phyloP scores from a whole-genome alignment of 2,113 vertebrate genomes.

The Cavia porcellus region DNA sequence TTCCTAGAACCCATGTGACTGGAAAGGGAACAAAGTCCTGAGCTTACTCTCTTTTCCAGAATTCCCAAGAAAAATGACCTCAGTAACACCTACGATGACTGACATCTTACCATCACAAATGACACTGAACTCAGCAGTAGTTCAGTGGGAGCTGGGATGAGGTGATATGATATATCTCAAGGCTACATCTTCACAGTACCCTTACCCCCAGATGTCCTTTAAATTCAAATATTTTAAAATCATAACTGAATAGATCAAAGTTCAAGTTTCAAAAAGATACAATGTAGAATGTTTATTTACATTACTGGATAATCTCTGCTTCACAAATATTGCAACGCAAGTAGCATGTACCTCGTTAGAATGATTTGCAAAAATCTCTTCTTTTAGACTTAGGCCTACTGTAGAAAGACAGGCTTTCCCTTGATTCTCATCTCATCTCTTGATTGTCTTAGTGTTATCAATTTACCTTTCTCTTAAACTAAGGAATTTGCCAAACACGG shows the following conservation, averaged over 20 bases:
- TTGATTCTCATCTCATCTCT: neutral
- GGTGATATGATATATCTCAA: neutral
- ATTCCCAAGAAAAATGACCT: neutral
- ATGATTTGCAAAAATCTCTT: neutral
- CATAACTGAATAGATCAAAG: neutral
- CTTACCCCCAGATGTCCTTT: neutral
- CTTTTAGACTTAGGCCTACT: neutral
- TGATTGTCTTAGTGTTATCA: neutral
- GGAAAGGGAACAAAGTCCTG: neutral
- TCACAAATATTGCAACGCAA: neutral
- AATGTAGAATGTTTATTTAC: neutral
- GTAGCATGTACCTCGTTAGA: neutral
- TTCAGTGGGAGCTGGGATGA: neutral
- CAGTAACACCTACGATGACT: neutral
- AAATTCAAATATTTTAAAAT: conserved; percentile 27
- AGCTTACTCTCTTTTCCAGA: neutral
- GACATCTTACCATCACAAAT: neutral
- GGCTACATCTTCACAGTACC: neutral
- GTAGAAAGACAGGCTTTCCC: neutral
- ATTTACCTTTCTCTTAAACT: neutral
- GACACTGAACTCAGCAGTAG: neutral
- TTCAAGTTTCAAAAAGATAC: conserved; percentile 21
- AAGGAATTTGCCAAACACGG: neutral
- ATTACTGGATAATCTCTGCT: conserved; percentile 32
- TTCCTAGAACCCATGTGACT: neutral